phyloP scores from a whole-genome alignment of 2,797 vertebrate genomes.

The Smutsia gigantea region DNA sequence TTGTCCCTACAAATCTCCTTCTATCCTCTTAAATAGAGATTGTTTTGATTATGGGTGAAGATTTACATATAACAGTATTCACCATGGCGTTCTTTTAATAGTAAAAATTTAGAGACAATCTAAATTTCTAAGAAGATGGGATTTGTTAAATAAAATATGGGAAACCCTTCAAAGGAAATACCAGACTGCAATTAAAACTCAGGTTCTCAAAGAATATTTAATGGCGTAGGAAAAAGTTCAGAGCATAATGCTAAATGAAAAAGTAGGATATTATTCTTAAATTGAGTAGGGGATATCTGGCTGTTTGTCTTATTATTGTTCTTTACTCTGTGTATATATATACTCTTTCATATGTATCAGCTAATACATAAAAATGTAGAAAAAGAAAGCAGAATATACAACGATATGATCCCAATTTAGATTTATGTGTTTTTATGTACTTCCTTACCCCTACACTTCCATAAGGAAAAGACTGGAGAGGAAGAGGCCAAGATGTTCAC shows the following conservation, averaged over 20 bases:
- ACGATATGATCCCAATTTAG: not conserved
- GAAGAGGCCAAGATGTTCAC: not conserved
- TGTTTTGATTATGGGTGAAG: not conserved
- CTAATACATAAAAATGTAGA: not conserved
- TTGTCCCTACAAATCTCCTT: not conserved
- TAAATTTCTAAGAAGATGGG: slow-evolving; percentile 52
- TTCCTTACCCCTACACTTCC: not conserved
- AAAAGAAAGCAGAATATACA: not conserved
- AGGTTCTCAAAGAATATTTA: slow-evolving; percentile 62
- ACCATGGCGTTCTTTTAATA: slow-evolving; percentile 24
- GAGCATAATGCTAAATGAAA: not conserved
- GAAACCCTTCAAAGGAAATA: slow-evolving; percentile 41
- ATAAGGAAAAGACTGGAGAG: not conserved
- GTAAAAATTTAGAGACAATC: slow-evolving; percentile 44
- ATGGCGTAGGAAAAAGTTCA: not conserved
- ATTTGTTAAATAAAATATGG: slow-evolving; percentile 61
- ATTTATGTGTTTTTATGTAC: not conserved
- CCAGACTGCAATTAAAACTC: slow-evolving; percentile 33
- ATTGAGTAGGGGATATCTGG: not conserved
- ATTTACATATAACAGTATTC: not conserved
- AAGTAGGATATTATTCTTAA: not conserved
- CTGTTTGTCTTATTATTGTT: not conserved
- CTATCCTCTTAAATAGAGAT: not conserved
- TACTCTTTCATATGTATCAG: not conserved
- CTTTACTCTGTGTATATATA: not conserved